Evolutionary conservation across 2,888 invertebrate genomes (phyloP).

Genomic region (Euplagia quadripunctaria): DNA sequence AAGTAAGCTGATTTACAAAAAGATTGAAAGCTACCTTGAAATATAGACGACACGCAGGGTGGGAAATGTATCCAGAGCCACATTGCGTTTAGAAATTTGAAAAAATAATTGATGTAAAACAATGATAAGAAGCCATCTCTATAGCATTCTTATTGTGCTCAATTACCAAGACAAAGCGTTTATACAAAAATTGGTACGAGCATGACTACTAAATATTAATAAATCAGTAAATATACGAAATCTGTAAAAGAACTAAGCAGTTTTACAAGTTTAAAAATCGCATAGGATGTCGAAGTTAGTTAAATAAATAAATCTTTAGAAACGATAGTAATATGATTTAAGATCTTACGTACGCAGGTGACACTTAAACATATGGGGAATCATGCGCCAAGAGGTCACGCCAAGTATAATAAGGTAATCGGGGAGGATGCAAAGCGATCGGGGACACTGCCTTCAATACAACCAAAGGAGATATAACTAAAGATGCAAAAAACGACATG

Average conservation of each 20-base stretch:
- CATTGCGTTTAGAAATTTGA: slow-evolving; percentile 61
- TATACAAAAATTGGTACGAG: slow-evolving; percentile 57
- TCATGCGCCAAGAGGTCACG: slow-evolving; percentile 88
- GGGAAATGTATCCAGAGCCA: slow-evolving; percentile 61
- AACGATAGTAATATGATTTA: slow-evolving; percentile 58
- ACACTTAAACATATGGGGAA: slow-evolving; percentile 75
- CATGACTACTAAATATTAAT: slow-evolving; percentile 56
- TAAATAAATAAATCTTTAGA: slow-evolving; percentile 63
- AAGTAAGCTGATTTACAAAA: slow-evolving; percentile 61
- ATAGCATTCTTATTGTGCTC: slow-evolving; percentile 73
- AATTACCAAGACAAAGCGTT: slow-evolving; percentile 78
- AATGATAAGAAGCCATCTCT: slow-evolving; percentile 80
- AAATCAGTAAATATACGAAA: slow-evolving; percentile 65
- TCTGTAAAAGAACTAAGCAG: slow-evolving; percentile 77
- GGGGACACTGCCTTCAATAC: slow-evolving; percentile 88
- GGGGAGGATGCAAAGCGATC: slow-evolving; percentile 86
- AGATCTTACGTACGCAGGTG: slow-evolving; percentile 63
- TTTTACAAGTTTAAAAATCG: slow-evolving; percentile 72
- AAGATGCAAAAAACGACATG: slow-evolving; percentile 76
- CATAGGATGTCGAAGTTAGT: slow-evolving; percentile 63
- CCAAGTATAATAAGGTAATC: slow-evolving; percentile 81
- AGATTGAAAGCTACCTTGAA: slow-evolving; percentile 62
- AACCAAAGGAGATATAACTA: slow-evolving; percentile 82
- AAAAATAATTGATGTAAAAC: slow-evolving; percentile 66
- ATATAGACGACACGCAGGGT: slow-evolving; percentile 63